phyloP scores from a whole-genome alignment of 2,797 vertebrate species.

The Loriculus beryllinus region DNA sequence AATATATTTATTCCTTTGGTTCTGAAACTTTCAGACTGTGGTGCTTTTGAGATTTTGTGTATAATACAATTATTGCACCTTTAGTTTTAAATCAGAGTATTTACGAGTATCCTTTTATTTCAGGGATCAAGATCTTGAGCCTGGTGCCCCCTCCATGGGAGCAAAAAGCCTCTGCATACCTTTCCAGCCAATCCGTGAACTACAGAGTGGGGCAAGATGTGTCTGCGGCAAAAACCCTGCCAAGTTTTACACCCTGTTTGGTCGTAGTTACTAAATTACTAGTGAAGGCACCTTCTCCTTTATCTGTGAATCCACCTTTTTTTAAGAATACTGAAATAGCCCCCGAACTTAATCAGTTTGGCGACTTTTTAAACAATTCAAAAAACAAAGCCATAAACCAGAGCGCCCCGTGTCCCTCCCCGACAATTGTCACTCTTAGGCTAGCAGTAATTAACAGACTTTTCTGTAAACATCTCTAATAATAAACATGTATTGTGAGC shows the following conservation, averaged over 20 bases:
- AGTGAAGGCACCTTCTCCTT: slow-evolving; percentile 31
- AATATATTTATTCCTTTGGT: not conserved
- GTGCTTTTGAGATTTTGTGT: not conserved
- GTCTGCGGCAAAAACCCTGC: slow-evolving; percentile 88
- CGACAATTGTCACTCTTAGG: slow-evolving; percentile 50
- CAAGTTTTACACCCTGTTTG: slow-evolving; percentile 94
- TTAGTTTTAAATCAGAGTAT: not conserved
- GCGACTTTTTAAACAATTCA: slow-evolving; percentile 72
- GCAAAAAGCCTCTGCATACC: slow-evolving; percentile 98
- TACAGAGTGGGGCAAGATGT: slow-evolving; percentile 84
- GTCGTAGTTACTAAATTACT: slow-evolving; percentile 88
- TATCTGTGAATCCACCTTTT: slow-evolving; percentile 58
- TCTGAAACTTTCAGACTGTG: not conserved
- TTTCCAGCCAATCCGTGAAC: slow-evolving; percentile 85
- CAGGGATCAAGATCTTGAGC: slow-evolving; percentile 97
- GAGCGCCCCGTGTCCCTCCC: not conserved
- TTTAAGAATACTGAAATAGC: slow-evolving; percentile 58
- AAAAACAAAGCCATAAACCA: slow-evolving; percentile 64
- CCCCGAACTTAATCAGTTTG: slow-evolving; percentile 65
- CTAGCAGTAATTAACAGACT: slow-evolving; percentile 65
- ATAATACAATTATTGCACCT: not conserved
- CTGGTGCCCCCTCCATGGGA: slow-evolving; percentile 96
- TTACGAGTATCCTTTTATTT: slow-evolving; percentile 20
- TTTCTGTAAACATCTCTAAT: slow-evolving; percentile 75
- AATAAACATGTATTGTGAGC: slow-evolving; percentile 77